These are phyloP conservation scores for Archocentrus centrarchus DNA, from an alignment of 2,113 vertebrate species.

Conservation along the genomic window DNA sequence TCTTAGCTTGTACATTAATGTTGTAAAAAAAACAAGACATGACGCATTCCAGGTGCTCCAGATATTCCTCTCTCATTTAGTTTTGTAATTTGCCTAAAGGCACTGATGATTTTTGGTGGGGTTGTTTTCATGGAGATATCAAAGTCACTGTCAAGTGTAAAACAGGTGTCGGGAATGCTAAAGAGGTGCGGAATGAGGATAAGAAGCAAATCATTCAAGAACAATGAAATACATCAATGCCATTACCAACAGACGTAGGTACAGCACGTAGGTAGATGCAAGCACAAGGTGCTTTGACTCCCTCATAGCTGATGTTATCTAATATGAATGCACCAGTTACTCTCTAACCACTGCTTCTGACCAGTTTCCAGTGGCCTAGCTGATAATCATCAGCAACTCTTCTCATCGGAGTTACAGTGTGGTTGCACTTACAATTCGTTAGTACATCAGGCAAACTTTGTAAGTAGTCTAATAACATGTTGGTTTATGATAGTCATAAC, in stretches of 20 bases:
- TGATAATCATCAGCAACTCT: background rate
- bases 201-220: background rate
- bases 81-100: background rate
- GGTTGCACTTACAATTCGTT: background rate
- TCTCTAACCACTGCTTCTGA: background rate
- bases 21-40: background rate
- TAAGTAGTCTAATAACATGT: background rate
- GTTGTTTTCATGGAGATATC: background rate
- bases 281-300: background rate
- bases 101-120: background rate
- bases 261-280: background rate
- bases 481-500: background rate
- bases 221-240: background rate
- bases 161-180: background rate
- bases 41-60: background rate
- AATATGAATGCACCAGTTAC: background rate
- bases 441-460: background rate
- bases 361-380: constrained; percentile 5
- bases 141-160: background rate
- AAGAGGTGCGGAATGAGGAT: background rate
- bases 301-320: background rate
- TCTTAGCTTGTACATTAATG: background rate
- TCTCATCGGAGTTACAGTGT: background rate
- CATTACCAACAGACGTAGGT: background rate
- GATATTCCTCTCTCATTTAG: background rate